These are phyloP conservation scores for Atherinomorus stipes DNA, from an alignment of 2,113 vertebrate species.

Conservation along the genomic window DNA sequence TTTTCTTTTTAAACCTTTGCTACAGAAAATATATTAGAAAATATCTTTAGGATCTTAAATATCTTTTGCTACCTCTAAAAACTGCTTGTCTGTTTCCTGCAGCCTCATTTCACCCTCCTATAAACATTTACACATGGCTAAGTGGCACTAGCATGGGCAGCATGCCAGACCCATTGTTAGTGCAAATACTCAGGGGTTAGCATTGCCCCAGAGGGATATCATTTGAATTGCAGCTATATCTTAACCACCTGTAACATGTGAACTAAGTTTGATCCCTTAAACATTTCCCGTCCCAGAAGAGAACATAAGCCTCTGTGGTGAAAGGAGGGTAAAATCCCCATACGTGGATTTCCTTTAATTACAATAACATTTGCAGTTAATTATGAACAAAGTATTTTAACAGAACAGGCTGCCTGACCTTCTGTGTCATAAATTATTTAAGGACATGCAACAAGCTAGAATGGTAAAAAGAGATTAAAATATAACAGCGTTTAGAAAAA, in stretches of 20 bases:
- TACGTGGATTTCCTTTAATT: constrained; percentile 65
- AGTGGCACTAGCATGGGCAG: constrained; percentile 59
- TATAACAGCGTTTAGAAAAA: background rate
- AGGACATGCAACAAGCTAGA: constrained; percentile 9
- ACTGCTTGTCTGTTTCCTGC: constrained; percentile 23
- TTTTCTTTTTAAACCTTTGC: constrained; percentile 36
- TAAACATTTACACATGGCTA: constrained; percentile 43
- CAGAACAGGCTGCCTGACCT: constrained; percentile 36
- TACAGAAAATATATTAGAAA: background rate
- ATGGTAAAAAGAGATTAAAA: background rate
- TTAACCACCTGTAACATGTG: constrained; percentile 75
- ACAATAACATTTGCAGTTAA: constrained; percentile 62
- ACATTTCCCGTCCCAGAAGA: constrained; percentile 70
- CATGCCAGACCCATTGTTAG: constrained; percentile 70
- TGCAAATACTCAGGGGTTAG: constrained; percentile 64
- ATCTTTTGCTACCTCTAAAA: constrained; percentile 16
- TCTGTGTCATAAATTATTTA: constrained; percentile 20
- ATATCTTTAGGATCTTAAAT: background rate
- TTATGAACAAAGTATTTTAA: constrained; percentile 56
- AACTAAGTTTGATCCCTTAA: constrained; percentile 74
- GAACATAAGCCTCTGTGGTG: constrained; percentile 53
- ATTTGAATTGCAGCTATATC: constrained; percentile 67
- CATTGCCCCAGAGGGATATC: constrained; percentile 52
- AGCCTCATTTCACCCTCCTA: constrained; percentile 26
- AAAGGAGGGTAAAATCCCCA: constrained; percentile 57